Conservation (phyloP, 1,140 invertebrate species). For the Bombus impatiens region DNA sequence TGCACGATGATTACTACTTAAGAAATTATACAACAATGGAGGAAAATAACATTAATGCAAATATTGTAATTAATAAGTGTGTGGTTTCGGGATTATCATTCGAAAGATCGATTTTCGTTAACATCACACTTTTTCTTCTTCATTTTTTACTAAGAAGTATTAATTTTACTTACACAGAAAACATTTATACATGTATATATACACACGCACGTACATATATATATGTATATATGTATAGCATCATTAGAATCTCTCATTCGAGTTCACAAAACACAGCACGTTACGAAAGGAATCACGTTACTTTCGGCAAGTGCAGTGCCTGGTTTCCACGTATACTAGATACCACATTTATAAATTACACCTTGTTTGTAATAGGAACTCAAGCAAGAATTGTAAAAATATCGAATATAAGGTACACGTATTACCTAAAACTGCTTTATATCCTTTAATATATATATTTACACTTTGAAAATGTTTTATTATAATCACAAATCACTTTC, state of each 20-base stretch:
- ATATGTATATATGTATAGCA: conserved; percentile 50
- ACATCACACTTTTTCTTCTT: conserved; percentile 14
- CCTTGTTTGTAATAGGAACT: conserved; percentile 63
- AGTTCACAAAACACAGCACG: conserved; percentile 58
- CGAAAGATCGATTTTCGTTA: conserved; percentile 9
- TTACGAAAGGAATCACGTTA: conserved; percentile 49
- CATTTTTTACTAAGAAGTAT: conserved; percentile 54
- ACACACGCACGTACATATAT: conserved; percentile 33
- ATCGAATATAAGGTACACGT: conserved; percentile 58
- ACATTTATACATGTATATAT: conserved; percentile 71
- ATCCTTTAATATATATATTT: conserved; percentile 66
- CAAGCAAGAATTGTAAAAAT: conserved; percentile 61
- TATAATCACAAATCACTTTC: conserved; percentile 43
- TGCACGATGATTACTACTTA: not conserved
- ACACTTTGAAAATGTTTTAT: conserved; percentile 52
- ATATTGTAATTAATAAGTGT: not conserved
- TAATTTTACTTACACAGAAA: conserved; percentile 64
- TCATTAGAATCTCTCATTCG: conserved; percentile 30
- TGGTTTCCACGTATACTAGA: conserved; percentile 68
- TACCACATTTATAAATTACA: conserved; percentile 68
- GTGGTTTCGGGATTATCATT: not conserved
- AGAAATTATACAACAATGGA: conserved; percentile 5
- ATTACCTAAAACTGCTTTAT: conserved; percentile 48
- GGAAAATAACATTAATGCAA: conserved; percentile 17
- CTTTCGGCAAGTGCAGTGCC: conserved; percentile 51